Evolutionary conservation across 2,113 vertebrate species (phyloP), one percentile per base, ranked within the genome.

Genomic region (Lagopus muta): DNA sequence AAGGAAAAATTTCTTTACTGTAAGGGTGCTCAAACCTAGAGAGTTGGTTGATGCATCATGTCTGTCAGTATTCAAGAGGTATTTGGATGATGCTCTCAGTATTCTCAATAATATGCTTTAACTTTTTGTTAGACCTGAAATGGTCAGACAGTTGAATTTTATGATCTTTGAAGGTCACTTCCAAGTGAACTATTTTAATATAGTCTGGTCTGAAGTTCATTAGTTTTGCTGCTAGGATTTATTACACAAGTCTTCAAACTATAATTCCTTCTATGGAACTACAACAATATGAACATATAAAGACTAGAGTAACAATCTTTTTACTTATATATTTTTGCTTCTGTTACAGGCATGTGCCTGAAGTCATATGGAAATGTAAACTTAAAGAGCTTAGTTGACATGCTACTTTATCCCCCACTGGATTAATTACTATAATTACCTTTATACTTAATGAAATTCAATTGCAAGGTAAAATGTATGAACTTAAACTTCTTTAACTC

Each of bases 331-430:
- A 15, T 60, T 91, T 92, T 62, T 66, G 5, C 2, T 60, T 62
- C 91, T 81, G 42, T 69, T 89, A 15, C 10, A 47, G 16, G 13
- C 74, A 3, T 60, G 6, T 4, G 72, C 4, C 17, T 60, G 80
- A 83, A 90, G 67, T 58, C 54, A 42, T 30, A 55, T 1, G 45
- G 21, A 78, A 38, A 3, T 24, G 3, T 67, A 74, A 92, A 54
- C 8, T 8, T 28, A 74, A 13, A 67, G 10, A 45, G 8, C 3
- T 32, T 14, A 18, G 3, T 3, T 54, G 22, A 25, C 2, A 1
- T 52, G 27, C 0, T 3, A 61, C 8, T 57, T 50, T 80, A 83
- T 32, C 11, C 1, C 3, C 3, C 24, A 38, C 13, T 34, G 19
- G 2, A 72, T 43, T 13, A 28, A 38, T 24, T 36, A 21, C 30